Percentiles rank a stretch among this genome's conserved stretches.
Evolutionary conservation across 1,140 invertebrate species (phyloP).

Genomic region (Reticulitermes speratus): DNA sequence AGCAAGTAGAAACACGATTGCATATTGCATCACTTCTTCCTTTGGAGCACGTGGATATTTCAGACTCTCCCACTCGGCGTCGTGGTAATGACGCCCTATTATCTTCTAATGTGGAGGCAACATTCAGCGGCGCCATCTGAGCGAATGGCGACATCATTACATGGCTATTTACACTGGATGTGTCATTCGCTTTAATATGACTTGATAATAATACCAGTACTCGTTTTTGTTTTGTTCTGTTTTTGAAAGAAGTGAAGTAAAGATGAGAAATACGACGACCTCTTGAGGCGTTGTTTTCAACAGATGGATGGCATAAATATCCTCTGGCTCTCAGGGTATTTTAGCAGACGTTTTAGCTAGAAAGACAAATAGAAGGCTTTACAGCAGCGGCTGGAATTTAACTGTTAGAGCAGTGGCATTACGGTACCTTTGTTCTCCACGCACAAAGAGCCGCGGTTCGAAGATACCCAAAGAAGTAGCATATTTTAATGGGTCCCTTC

Average conservation of each 20-base stretch:
- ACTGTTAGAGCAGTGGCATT: too few species aligned
- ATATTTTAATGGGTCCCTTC: too few species aligned
- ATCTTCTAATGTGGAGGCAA: not conserved
- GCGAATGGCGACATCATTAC: not conserved
- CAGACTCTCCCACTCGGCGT: not conserved
- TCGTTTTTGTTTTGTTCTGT: not conserved
- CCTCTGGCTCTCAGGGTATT: not conserved
- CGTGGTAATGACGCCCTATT: not conserved
- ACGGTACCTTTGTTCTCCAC: too few species aligned
- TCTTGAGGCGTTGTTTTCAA: not conserved
- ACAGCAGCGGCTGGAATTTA: not conserved
- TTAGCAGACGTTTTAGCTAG: not conserved
- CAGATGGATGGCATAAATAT: not conserved
- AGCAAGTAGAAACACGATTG: not conserved
- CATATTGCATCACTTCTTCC: not conserved
- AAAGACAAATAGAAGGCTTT: not conserved
- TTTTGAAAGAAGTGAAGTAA: too few species aligned
- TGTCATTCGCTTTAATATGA: conserved; percentile 15
- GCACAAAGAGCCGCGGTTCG: too few species aligned
- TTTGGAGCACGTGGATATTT: not conserved
- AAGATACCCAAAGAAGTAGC: too few species aligned
- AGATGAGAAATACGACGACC: not conserved
- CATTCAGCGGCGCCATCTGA: not conserved
- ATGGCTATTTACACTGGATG: not conserved
- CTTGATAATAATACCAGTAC: not conserved